Base-by-base conservation (phyloP, 2,888 invertebrate species). In the Congeria kusceri region DNA sequence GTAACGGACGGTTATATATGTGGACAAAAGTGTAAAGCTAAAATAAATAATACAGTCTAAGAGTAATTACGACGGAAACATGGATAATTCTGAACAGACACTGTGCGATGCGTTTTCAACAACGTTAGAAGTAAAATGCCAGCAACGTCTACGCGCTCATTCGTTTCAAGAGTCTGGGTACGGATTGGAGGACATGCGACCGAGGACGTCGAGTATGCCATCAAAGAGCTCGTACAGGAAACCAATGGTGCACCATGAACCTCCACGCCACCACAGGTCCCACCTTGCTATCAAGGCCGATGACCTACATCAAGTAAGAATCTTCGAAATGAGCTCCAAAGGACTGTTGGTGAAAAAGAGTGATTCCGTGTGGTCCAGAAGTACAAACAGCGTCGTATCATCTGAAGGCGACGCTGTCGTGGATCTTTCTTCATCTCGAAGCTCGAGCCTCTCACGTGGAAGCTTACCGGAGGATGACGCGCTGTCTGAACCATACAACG, bases 181-280 rank as follows among this genome's bases (percentile, higher is more conserved):
- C 11, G 39, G 15, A 9, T 53, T 53, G 23, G 2, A 15, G 23
- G 61, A 69, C 20, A 61, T 69, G 49, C 28, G 69, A 23, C 15
- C 69, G 18, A 59, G 69, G 9, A 53, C 69, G 18, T 49, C 20
- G 29, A 69, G 61, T 53, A 53, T 62, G 61, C 69, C 69, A 25
- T 61, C 69, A 3, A 47, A 23, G n/a, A 59, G 28, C 32, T 20
- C 28, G 4, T 32, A 29, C 9, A 29, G 20, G 13, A 69, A 69
- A 32, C 69, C 69, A 27, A 77, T 80, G 18, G 70, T 83, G n/a
- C 53, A 61, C n/a, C 28, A 49, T n/a, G 39, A 39, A 25, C 3
- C 9, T 13, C 39, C 39, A 9, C 3, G 39, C 9, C 39, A 39
- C 39, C 49, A 59, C 23, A 61, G 61, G 9, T 53, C 29, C n/a